A percentile compares a stretch with the other conserved stretches of the same genome.
These are phyloP conservation scores for Tetrax tetrax DNA, from an alignment of 2,113 vertebrate genomes.

Conservation along the genomic window DNA sequence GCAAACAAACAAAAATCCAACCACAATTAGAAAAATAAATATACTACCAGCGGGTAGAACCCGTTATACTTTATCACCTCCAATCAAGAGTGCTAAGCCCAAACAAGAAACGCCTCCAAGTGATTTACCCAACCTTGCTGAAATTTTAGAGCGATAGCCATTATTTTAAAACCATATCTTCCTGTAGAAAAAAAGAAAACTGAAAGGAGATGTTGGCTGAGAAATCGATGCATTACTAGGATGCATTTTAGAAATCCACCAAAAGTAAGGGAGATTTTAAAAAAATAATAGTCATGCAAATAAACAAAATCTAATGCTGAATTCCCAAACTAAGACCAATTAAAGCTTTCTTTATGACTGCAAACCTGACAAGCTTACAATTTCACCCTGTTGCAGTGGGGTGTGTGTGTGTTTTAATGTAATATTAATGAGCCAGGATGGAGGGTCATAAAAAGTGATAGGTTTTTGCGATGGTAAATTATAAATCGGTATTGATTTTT, in stretches of 20 bases:
- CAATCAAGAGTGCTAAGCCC: background rate
- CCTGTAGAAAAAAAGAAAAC: background rate
- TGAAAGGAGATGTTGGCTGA: background rate
- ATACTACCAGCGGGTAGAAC: background rate
- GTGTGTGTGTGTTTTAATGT: slow-evolving; percentile 89
- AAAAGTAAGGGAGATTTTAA: slow-evolving; percentile 25
- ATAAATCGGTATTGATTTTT: slow-evolving; percentile 99
- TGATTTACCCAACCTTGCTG: background rate
- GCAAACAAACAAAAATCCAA: slow-evolving; percentile 36
- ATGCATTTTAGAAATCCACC: slow-evolving; percentile 37
- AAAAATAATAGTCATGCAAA: slow-evolving; percentile 36
- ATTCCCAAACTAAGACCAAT: slow-evolving; percentile 82
- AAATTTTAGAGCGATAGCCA: background rate
- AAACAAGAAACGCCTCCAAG: background rate
- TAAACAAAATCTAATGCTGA: slow-evolving; percentile 70
- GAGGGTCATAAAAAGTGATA: slow-evolving; percentile 98
- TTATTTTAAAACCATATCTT: background rate
- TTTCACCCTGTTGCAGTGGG: slow-evolving; percentile 79
- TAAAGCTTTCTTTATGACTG: slow-evolving; percentile 80
- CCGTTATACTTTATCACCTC: background rate
- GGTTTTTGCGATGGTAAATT: slow-evolving; percentile 98
- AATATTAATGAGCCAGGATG: slow-evolving; percentile 98
- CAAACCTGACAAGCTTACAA: slow-evolving; percentile 80
- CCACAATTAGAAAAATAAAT: slow-evolving; percentile 33
- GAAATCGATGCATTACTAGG: background rate